phyloP scores from a whole-genome alignment of 2,888 invertebrate genomes.

The Pinctada fucata region DNA sequence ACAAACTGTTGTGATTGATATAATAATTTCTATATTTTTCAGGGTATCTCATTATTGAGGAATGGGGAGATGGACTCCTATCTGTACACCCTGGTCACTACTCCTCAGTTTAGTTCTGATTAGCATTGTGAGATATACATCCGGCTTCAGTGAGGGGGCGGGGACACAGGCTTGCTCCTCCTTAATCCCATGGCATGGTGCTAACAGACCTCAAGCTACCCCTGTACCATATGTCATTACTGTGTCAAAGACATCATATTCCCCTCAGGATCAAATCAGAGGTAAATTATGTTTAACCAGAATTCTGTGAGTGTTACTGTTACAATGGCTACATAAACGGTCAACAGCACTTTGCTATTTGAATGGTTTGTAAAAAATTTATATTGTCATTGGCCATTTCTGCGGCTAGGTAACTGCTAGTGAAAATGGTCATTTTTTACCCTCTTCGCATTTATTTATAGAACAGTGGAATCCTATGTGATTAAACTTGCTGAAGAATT shows the following conservation, averaged over 20 bases:
- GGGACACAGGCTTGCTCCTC: constrained; percentile 35
- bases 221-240: constrained; percentile 33
- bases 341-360: no score
- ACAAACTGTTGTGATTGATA: no score
- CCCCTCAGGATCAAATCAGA: constrained; percentile 34
- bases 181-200: constrained; percentile 37
- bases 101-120: background rate
- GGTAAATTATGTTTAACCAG: constrained; percentile 16
- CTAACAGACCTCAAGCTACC: constrained; percentile 26
- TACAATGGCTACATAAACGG: no score
- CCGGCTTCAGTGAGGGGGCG: constrained; percentile 35
- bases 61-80: background rate
- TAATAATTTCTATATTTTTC: background rate
- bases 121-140: background rate
- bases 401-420: no score
- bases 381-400: no score
- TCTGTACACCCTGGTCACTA: background rate
- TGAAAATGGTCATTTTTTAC: no score
- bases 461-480: no score
- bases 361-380: no score
- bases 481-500: no score
- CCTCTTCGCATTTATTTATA: no score
- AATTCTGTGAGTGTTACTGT: no score
- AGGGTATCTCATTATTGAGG: background rate
- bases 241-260: constrained; percentile 38